These are phyloP conservation scores for Microcebus ravelobensis DNA, from an alignment of 2,113 vertebrate genomes.

Conservation along the genomic window DNA sequence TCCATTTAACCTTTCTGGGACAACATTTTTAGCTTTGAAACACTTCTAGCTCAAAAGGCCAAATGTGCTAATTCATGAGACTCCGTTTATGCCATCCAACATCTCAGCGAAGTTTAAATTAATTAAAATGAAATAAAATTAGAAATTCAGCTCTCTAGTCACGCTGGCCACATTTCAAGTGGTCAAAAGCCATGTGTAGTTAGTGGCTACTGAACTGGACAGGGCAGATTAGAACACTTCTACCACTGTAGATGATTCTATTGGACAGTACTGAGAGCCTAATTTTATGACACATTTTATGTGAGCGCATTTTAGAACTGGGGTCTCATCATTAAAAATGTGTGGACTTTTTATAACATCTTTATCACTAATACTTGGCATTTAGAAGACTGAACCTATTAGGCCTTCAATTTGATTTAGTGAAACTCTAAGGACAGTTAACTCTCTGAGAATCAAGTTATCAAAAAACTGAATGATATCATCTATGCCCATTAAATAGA, in stretches of 20 bases:
- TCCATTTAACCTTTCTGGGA: not conserved
- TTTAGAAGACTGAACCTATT: not conserved
- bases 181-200: not conserved
- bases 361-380: not conserved
- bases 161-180: not conserved
- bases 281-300: not conserved
- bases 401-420: not conserved
- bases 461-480: not conserved
- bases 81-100: not conserved
- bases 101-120: not conserved
- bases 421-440: not conserved
- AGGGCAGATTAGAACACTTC: not conserved
- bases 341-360: not conserved
- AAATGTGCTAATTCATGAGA: not conserved
- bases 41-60: not conserved
- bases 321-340: not conserved
- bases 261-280: not conserved
- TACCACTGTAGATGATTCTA: not conserved
- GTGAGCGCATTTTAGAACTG: not conserved
- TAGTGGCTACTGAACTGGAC: not conserved
- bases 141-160: not conserved
- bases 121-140: not conserved
- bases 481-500: not conserved
- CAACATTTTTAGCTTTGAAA: not conserved
- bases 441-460: not conserved